Evolutionary conservation across 2,113 vertebrate species (phyloP).

Genomic region (Hippocampus mohnikei): DNA sequence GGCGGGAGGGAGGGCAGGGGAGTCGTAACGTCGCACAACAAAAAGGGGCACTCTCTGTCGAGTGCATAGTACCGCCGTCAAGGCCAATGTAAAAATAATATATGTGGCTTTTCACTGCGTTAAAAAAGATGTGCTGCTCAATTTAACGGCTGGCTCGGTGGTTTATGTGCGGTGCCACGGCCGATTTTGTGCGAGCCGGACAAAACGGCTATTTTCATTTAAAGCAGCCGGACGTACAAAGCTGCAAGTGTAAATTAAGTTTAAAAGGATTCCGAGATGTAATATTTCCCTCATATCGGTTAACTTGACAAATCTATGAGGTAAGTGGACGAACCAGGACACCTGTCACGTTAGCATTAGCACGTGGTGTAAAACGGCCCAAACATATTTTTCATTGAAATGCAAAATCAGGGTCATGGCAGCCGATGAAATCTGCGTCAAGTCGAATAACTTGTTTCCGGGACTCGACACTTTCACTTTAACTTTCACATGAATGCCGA

Average conservation of each 20-base stretch:
- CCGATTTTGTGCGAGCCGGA: not conserved
- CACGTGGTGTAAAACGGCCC: not conserved
- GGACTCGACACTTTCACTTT: not conserved
- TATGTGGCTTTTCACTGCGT: slow-evolving; percentile 12
- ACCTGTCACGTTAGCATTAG: not conserved
- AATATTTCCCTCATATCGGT: not conserved
- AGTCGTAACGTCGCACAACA: slow-evolving; percentile 15
- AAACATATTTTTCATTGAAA: too few species aligned
- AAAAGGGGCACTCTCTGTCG: slow-evolving; percentile 11
- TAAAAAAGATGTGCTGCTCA: slow-evolving; percentile 14
- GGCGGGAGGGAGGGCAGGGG: slow-evolving; percentile 11
- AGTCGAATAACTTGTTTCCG: not conserved
- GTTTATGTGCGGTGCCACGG: slow-evolving; percentile 2
- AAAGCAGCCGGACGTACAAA: not conserved
- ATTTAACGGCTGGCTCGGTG: slow-evolving; percentile 1
- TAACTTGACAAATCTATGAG: not conserved
- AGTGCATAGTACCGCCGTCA: slow-evolving; percentile 9
- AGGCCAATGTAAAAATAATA: slow-evolving; percentile 13
- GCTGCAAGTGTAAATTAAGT: not conserved
- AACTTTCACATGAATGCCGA: not conserved
- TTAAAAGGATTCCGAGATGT: not conserved
- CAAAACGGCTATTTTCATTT: slow-evolving; percentile 3
- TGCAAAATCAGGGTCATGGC: too few species aligned
- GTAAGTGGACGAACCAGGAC: not conserved
- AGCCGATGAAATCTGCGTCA: not conserved